These are phyloP conservation scores for Acanthococcus lagerstroemiae DNA, from an alignment of 2,888 invertebrate species.

Conservation along the genomic window DNA sequence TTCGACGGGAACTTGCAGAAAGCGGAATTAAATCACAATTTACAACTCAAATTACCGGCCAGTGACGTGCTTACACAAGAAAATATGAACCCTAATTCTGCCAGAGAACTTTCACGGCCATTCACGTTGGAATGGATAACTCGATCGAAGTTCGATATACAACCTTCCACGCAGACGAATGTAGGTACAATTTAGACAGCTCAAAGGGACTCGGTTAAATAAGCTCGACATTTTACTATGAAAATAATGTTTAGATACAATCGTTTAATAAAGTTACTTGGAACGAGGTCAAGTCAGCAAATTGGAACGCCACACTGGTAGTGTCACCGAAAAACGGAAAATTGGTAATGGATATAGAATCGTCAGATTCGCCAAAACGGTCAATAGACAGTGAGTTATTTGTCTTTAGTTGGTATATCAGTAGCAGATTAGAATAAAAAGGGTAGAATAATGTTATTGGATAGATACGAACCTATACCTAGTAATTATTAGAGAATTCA, in stretches of 20 bases:
- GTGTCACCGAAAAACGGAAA: constrained; percentile 10
- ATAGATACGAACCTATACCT: background rate
- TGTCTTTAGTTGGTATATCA: background rate
- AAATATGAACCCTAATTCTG: too few species aligned
- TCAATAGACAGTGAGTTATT: constrained; percentile 5
- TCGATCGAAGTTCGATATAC: background rate
- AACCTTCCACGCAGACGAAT: background rate
- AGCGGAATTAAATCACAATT: background rate
- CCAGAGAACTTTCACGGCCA: background rate
- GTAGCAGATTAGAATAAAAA: background rate
- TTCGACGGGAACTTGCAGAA: background rate
- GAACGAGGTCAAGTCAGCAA: background rate
- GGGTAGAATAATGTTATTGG: background rate
- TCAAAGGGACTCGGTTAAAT: background rate
- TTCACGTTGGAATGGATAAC: constrained; percentile 5
- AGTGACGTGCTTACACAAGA: too few species aligned
- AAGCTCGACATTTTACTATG: too few species aligned
- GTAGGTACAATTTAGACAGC: constrained; percentile 5
- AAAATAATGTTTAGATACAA: constrained; percentile 4
- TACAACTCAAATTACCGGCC: background rate
- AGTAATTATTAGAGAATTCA: too few species aligned
- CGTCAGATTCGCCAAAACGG: constrained; percentile 6
- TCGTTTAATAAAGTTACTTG: background rate
- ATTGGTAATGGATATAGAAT: constrained; percentile 6
- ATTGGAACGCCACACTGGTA: background rate